Base-by-base conservation (phyloP, 2,797 vertebrate genomes). In the Emydoidea blandingii region DNA sequence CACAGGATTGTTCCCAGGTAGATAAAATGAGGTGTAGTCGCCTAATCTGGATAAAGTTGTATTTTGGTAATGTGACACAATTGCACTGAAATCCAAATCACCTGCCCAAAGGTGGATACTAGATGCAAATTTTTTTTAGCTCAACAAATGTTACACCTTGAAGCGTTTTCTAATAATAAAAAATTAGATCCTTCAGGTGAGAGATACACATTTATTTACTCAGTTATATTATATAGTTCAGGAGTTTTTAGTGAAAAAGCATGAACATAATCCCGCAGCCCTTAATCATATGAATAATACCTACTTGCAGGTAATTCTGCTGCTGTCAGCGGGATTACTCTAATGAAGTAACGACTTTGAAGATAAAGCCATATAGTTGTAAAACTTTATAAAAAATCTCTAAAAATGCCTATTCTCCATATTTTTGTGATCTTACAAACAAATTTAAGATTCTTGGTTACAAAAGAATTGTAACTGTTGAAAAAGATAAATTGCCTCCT, bases 181-280 rank as follows among this genome's bases (percentile, higher is more conserved):
- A 83, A 50, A 95, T 89, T 34, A 83, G 44, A 89, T 85, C 68
- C 68, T 72, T 41, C 68, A 23, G 12, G n/a, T 23, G 37, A 72
- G 65, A 68, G 16, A 65, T 4, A 16, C 18, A 65, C 59, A 62
- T 62, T 68, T 83, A 50, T 85, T 95, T 94, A 65, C 81, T 94
- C 94, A 54, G 81, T 65, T 95, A 15, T 86, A 85, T 96, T 96
- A 93, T 96, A 97, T 94, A 94, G 96, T 96, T 18, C 92, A 84
- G 94, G 86, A 62, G 4, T 90, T 97, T 89, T 96, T 76, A 72
- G 68, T 41, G 68, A 29, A 14, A 76, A 25, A 87, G 89, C 79
- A 86, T 83, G 87, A 49, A 65, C 86, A 65, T 49, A 85, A 82
- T 87, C 80, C 81, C 94, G 82, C 86, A 84, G 57, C 78, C 78